Percentiles rank a stretch among this genome's conserved stretches.
These are phyloP conservation scores for Tipula lateralis DNA, from an alignment of 2,888 invertebrate species.

Conservation along the genomic window DNA sequence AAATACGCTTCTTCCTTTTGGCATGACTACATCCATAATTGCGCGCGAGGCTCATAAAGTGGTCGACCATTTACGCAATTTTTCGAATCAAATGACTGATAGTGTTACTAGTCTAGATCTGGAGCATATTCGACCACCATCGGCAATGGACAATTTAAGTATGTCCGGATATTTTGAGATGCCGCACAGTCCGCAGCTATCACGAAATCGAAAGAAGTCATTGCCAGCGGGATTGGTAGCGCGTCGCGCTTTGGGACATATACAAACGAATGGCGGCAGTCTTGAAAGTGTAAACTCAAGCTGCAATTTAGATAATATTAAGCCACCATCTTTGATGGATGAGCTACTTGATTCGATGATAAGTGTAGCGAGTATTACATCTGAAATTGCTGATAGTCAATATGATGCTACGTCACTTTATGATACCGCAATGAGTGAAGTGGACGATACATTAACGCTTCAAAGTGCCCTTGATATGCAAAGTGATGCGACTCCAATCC, in stretches of 20 bases:
- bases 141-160: slow-evolving; percentile 66
- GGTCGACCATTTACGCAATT: slow-evolving; percentile 52
- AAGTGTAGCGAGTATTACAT: slow-evolving; percentile 77
- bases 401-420: slow-evolving; percentile 41
- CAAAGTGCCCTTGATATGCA: slow-evolving; percentile 56
- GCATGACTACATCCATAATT: slow-evolving; percentile 66
- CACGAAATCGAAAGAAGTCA: slow-evolving; percentile 60
- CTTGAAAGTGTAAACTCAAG: slow-evolving; percentile 58
- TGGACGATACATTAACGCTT: slow-evolving; percentile 55
- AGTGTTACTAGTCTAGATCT: slow-evolving; percentile 65
- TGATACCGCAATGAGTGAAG: slow-evolving; percentile 56
- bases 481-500: slow-evolving; percentile 58
- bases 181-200: slow-evolving; percentile 40
- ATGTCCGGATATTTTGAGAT: slow-evolving; percentile 54
- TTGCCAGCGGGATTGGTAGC: slow-evolving; percentile 67
- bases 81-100: slow-evolving; percentile 50
- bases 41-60: slow-evolving; percentile 71
- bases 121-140: slow-evolving; percentile 71
- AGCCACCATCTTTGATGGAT: slow-evolving; percentile 79
- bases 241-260: slow-evolving; percentile 62
- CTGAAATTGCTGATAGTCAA: slow-evolving; percentile 63
- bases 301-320: slow-evolving; percentile 71
- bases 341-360: slow-evolving; percentile 72
- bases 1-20: slow-evolving; percentile 46
- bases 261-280: slow-evolving; percentile 51